A percentile compares a stretch with the other conserved stretches of the same genome.
Evolutionary conservation across 2,888 invertebrate genomes (phyloP).

Genomic region (Onchidella celtica): DNA sequence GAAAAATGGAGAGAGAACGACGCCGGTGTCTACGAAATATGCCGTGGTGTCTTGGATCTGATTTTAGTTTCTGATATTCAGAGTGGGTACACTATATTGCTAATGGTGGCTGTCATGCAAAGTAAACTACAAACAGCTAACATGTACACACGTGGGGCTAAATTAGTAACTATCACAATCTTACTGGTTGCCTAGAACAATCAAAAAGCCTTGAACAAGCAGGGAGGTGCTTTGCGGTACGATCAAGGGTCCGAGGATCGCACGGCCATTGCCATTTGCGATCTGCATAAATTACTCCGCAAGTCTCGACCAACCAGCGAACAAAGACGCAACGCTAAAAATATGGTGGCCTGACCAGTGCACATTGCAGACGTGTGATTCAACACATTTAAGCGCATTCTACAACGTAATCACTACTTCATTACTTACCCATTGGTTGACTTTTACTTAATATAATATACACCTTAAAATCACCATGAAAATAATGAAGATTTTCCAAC

Average conservation of each 20-base stretch:
- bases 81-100: too few species aligned
- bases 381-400: too few species aligned
- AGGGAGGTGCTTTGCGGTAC: conserved; percentile 49
- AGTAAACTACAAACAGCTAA: conserved; percentile 16
- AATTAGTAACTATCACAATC: conserved; percentile 46
- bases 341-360: conserved; percentile 2
- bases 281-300: conserved; percentile 52
- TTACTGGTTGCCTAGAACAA: conserved; percentile 52
- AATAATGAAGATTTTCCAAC: neutral
- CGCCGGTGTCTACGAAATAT: too few species aligned
- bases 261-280: conserved; percentile 42
- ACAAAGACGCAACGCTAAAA: conserved; percentile 48
- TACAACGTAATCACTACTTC: too few species aligned
- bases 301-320: conserved; percentile 50
- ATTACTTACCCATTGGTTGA: too few species aligned
- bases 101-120: too few species aligned
- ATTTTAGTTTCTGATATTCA: too few species aligned
- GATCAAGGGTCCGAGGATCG: conserved; percentile 36
- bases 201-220: conserved; percentile 46
- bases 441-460: too few species aligned
- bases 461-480: too few species aligned
- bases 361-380: too few species aligned
- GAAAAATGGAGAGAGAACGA: too few species aligned
- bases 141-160: conserved; percentile 41
- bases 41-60: too few species aligned